Evolutionary conservation across 2,888 invertebrate genomes (phyloP).

Genomic region (Stenolophus ochropezus): DNA sequence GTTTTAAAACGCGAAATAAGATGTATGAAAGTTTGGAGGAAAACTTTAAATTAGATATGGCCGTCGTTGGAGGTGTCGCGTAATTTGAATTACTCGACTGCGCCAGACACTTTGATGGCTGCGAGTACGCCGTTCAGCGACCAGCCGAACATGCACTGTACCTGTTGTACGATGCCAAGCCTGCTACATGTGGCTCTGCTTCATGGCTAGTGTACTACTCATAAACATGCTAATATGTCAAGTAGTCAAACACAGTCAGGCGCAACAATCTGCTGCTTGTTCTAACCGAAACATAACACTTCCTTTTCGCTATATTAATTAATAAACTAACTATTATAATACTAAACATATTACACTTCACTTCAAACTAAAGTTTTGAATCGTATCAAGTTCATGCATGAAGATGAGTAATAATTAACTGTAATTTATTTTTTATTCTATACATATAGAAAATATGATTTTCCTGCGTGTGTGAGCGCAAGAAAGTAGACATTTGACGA

Average conservation of each 20-base stretch:
- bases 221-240: background rate
- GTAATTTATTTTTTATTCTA: too few relatives aligned
- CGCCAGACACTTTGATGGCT: background rate
- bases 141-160: background rate
- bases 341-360: too few relatives aligned
- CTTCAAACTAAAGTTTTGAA: too few relatives aligned
- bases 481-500: too few relatives aligned
- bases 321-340: too few relatives aligned
- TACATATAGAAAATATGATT: too few relatives aligned
- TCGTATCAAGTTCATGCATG: too few relatives aligned
- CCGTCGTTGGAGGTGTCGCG: background rate
- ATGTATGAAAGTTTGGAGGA: constrained; percentile 40
- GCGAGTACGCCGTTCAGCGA: background rate
- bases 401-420: too few relatives aligned
- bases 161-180: background rate
- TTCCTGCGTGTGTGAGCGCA: too few relatives aligned
- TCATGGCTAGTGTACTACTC: background rate
- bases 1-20: constrained; percentile 50
- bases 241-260: background rate
- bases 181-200: background rate
- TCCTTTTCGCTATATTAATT: too few relatives aligned
- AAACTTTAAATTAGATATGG: constrained; percentile 55
- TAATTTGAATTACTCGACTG: constrained; percentile 42
- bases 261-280: background rate
- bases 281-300: background rate